Evolutionary conservation across 2,797 vertebrate species (phyloP), one percentile per base, ranked within the genome.

Genomic region (Spea hammondii): DNA sequence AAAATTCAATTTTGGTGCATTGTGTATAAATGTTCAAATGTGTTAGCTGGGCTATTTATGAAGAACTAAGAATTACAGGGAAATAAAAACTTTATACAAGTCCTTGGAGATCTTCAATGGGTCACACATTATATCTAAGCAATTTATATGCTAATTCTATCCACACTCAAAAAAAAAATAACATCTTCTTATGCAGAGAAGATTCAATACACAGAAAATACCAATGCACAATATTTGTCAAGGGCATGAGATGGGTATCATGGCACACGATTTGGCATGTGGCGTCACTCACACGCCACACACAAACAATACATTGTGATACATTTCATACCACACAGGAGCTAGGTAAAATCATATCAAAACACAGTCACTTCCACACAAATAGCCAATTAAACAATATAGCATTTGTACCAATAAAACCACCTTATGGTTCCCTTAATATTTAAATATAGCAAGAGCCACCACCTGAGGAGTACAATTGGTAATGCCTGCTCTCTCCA

Each of bases 81-180:
- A 53, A 53, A 53, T 7, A 1, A 53, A 79, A 12, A 76, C 53
- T 73, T 77, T 54, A 69, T n/a, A 14, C 53, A 69, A 76, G 60
- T 77, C 79, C 79, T 77, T 82, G 70, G 74, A 65, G 70, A 77
- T 64, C 54, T 82, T 53, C 54, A 77, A 74, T 75, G 77, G 65
- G 80, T 78, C 70, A 77, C 65, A 65, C 65, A 77, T 77, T 70
- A 57, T 74, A 50, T 64, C 70, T 69, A 77, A 73, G 80, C 80
- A 78, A 82, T 82, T 82, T 82, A 82, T 82, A 82, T 82, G 80
- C 70, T 69, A 82, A 82, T 82, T 73, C 70, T 75, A 77, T 77
- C 59, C 51, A 54, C 71, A 57, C 75, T 74, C 8, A 62, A 54
- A 2, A 76, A 60, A 77, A 76, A 60, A 77, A 77, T 82, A 77